phyloP scores from a whole-genome alignment of 2,113 vertebrate genomes.

The Glaucidium brasilianum region DNA sequence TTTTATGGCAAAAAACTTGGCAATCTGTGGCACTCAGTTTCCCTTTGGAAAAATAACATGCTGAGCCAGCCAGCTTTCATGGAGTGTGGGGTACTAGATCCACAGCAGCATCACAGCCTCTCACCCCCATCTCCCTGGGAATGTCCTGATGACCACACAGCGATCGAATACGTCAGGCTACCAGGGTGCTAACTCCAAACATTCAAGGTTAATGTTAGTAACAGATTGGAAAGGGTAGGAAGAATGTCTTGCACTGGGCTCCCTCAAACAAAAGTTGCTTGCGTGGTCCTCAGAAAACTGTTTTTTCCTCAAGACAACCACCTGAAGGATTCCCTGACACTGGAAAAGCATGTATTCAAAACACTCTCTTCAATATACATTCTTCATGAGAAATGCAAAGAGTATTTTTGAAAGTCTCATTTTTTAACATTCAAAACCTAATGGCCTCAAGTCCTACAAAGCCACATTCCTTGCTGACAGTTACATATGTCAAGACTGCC shows the following conservation, averaged over 20 bases:
- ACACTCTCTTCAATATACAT: not conserved
- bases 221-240: not conserved
- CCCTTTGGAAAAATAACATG: fast-evolving
- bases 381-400: not conserved
- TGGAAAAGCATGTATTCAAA: not conserved
- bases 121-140: not conserved
- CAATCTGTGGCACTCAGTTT: not conserved
- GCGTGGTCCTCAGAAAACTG: not conserved
- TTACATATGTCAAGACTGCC: not conserved
- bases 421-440: not conserved
- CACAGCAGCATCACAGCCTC: not conserved
- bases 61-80: not conserved
- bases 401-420: not conserved
- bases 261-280: not conserved
- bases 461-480: conserved; percentile 26
- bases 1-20: not conserved
- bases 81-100: not conserved
- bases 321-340: not conserved
- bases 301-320: not conserved
- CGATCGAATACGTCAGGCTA: fast-evolving
- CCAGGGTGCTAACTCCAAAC: not conserved
- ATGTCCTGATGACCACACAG: not conserved
- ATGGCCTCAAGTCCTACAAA: not conserved
- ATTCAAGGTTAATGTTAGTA: not conserved
- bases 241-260: not conserved